A percentile compares a stretch with the other conserved stretches of the same genome.
Evolutionary conservation across 1,140 invertebrate species (phyloP).

Genomic region (Drosophila repleta): DNA sequence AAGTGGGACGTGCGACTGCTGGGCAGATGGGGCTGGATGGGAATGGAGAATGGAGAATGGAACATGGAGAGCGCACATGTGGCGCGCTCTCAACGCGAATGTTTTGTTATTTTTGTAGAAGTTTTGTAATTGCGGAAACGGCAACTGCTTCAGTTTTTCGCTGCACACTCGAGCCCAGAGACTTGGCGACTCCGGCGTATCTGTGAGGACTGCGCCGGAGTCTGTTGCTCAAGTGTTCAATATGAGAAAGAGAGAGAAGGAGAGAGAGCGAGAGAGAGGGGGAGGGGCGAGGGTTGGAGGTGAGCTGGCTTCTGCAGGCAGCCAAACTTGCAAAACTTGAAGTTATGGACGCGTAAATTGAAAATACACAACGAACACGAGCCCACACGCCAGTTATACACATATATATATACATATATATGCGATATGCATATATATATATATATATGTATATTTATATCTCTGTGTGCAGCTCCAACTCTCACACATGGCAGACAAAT

Average conservation of each 20-base stretch:
- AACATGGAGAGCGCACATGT: slow-evolving; percentile 73
- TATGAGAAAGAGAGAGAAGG: slow-evolving; percentile 20
- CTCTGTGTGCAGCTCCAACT: not conserved
- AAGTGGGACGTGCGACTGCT: not conserved
- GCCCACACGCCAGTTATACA: slow-evolving; percentile 13
- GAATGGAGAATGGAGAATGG: not conserved
- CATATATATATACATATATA: not conserved
- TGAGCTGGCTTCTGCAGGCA: slow-evolving; percentile 6
- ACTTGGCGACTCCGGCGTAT: slow-evolving; percentile 31
- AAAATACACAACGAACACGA: slow-evolving; percentile 78
- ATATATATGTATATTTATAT: slow-evolving; percentile 16
- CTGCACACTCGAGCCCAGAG: slow-evolving; percentile 27
- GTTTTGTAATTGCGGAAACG: slow-evolving; percentile 81
- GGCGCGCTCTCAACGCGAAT: slow-evolving; percentile 53
- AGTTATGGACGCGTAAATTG: slow-evolving; percentile 82
- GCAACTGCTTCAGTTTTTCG: slow-evolving; percentile 65
- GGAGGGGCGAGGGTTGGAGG: slow-evolving; percentile 5
- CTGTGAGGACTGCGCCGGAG: slow-evolving; percentile 33
- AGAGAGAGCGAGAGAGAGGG: not conserved
- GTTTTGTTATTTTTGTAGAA: slow-evolving; percentile 80
- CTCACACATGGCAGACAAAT: slow-evolving; percentile 45
- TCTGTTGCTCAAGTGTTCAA: slow-evolving; percentile 71
- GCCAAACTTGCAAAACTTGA: slow-evolving; percentile 77
- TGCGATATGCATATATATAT: not conserved
- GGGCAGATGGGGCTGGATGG: not conserved